Percentiles rank a stretch among this genome's conserved stretches.
phyloP scores from a whole-genome alignment of 2,797 vertebrate genomes.

The Pangasius mekongensis region DNA sequence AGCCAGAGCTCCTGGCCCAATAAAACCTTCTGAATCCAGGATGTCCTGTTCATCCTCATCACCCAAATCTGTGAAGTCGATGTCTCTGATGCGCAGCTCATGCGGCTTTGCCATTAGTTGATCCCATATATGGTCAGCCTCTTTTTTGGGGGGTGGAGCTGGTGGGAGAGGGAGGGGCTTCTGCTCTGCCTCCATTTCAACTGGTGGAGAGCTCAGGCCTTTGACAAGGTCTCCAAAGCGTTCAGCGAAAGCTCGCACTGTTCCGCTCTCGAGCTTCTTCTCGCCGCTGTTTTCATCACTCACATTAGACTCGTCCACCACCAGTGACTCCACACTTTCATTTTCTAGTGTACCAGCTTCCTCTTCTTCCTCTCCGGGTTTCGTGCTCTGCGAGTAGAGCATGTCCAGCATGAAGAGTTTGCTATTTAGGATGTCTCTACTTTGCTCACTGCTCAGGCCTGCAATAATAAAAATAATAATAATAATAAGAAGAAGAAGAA shows the following conservation, averaged over 20 bases:
- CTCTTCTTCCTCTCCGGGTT: conserved; percentile 83
- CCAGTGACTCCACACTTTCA: conserved; percentile 67
- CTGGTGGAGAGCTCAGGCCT: conserved; percentile 67
- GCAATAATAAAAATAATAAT: conserved; percentile 44
- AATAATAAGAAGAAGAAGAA: conserved; percentile 26
- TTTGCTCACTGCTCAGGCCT: conserved; percentile 82
- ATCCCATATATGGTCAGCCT: conserved; percentile 97
- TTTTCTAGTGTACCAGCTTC: conserved; percentile 70
- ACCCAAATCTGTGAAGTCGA: conserved; percentile 93
- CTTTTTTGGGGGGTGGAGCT: conserved; percentile 81
- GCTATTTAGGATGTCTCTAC: conserved; percentile 88
- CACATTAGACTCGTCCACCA: conserved; percentile 71
- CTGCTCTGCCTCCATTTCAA: conserved; percentile 69
- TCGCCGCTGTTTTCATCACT: conserved; percentile 9
- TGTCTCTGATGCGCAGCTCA: conserved; percentile 93
- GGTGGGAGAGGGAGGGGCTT: conserved; percentile 12
- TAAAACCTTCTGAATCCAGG: conserved; percentile 79
- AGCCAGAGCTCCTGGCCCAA: conserved; percentile 78
- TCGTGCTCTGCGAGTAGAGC: conserved; percentile 93
- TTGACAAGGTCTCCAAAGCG: conserved; percentile 87
- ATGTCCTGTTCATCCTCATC: conserved; percentile 91
- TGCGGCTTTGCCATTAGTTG: conserved; percentile 92
- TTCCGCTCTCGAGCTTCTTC: conserved; percentile 73
- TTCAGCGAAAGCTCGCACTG: conserved; percentile 86
- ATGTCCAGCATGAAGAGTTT: conserved; percentile 97